Evolutionary conservation across 2,113 vertebrate species (phyloP).

Genomic region (Phalacrocorax aristotelis): DNA sequence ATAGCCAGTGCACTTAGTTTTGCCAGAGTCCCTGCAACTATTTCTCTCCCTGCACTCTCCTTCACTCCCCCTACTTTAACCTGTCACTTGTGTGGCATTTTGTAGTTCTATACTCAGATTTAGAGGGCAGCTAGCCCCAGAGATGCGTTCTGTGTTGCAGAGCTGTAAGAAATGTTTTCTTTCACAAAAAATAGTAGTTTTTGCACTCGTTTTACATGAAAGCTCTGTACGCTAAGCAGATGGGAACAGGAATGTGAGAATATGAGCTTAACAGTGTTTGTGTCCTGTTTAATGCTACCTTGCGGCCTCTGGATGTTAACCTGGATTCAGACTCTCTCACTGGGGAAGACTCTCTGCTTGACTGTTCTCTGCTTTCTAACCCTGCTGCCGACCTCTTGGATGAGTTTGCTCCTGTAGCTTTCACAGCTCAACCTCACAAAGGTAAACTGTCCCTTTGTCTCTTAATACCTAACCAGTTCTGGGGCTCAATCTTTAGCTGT

Average conservation of each 20-base stretch:
- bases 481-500: fast-evolving
- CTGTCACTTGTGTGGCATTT: not conserved
- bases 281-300: slow-evolving; percentile 65
- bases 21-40: not conserved
- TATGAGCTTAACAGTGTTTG: slow-evolving; percentile 25
- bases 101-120: fast-evolving
- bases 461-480: not conserved
- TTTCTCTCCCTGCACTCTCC: not conserved
- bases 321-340: slow-evolving; percentile 86
- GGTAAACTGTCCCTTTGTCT: slow-evolving; percentile 77
- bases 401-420: slow-evolving; percentile 88
- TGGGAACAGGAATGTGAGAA: not conserved
- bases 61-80: fast-evolving
- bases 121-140: not conserved
- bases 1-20: not conserved
- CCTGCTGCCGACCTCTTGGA: slow-evolving; percentile 86
- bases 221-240: no score
- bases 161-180: not conserved
- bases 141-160: fast-evolving
- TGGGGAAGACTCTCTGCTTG: slow-evolving; percentile 90
- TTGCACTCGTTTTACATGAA: not conserved
- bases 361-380: slow-evolving; percentile 90
- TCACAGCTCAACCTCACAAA: slow-evolving; percentile 81
- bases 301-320: slow-evolving; percentile 17
- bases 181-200: fast-evolving